Base-by-base conservation (phyloP, 2,113 vertebrate species). In the Trichomycterus rosablanca region DNA sequence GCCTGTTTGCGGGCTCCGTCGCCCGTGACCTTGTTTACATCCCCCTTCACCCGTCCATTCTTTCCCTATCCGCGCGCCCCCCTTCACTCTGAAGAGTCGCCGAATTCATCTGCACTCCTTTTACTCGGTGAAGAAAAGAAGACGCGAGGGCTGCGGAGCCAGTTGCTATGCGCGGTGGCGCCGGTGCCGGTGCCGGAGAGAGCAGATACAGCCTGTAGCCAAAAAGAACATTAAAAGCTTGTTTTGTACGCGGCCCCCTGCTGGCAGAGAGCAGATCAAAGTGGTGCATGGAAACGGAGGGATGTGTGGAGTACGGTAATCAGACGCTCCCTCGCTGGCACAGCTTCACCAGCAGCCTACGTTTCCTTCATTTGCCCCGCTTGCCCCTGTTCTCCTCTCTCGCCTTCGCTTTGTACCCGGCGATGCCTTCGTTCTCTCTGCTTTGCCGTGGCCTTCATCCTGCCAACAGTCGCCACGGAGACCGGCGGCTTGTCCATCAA, bases 251-350 rank as follows among this genome's bases (percentile, higher is more conserved):
- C 63, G 84, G 83, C 88, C 87, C 88, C 90, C 91, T 77, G 88
- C 91, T 89, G 90, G 77, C 79, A 87, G 85, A 79, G 82, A 83
- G 82, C 81, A 92, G 90, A 93, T 92, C 90, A 92, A 92, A 93
- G 91, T 87, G 87, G 85, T 79, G 85, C 83, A 86, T 87, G 87
- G 87, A 59, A 66, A 87, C 83, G 85, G 82, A 85, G 82, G 84
- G 85, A 83, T 72, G 74, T 86, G 78, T 72, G 77, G 80, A 76
- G 74, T 68, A 79, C 78, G 74, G 82, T 80, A 84, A 85, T 87
- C 83, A 86, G 78, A 70, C 83, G 81, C 26, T 37, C 60, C 59
- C 39, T 32, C 43, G 22, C 15, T 6, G 10, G 20, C 39, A 30
- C 39, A 64, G 62, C 53, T 63, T 53, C 9, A 20, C 53, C 58